Conservation (phyloP, 2,797 vertebrate species). For the Sphenodon punctatus region DNA sequence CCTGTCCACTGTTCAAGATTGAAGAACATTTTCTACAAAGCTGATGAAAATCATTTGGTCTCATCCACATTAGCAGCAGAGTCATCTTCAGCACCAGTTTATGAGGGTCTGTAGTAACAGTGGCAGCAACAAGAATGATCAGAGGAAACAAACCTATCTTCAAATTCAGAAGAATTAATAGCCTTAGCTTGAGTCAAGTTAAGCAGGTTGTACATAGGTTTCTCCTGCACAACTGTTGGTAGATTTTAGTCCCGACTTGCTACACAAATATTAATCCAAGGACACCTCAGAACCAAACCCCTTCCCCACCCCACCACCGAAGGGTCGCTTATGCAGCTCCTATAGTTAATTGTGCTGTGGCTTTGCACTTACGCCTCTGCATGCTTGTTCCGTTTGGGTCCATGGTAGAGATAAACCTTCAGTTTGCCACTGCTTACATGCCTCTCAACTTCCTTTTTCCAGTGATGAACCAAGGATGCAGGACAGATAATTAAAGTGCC, state of each 20-base stretch:
- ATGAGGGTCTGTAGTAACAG: neutral
- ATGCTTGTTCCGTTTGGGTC: constrained; percentile 82
- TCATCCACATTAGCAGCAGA: no score
- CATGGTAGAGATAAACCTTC: constrained; percentile 89
- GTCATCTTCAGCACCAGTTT: neutral
- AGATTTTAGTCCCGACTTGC: neutral
- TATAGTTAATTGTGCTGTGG: no score
- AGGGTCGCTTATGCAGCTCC: no score
- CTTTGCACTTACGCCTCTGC: constrained; percentile 78
- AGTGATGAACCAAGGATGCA: constrained; percentile 94
- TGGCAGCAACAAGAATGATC: neutral
- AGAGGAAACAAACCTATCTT: neutral
- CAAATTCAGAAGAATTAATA: neutral
- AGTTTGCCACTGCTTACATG: constrained; percentile 76
- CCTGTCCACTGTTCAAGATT: no score
- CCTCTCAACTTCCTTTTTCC: constrained; percentile 92
- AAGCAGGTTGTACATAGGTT: neutral
- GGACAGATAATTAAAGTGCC: constrained; percentile 92
- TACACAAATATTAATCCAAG: no score
- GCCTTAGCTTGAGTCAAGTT: neutral
- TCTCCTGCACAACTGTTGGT: neutral
- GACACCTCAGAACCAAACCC: no score
- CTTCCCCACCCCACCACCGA: no score
- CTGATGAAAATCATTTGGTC: no score
- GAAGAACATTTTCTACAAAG: no score